Conservation (phyloP, 1,140 invertebrate species). For the Drosophila watanabei region DNA sequence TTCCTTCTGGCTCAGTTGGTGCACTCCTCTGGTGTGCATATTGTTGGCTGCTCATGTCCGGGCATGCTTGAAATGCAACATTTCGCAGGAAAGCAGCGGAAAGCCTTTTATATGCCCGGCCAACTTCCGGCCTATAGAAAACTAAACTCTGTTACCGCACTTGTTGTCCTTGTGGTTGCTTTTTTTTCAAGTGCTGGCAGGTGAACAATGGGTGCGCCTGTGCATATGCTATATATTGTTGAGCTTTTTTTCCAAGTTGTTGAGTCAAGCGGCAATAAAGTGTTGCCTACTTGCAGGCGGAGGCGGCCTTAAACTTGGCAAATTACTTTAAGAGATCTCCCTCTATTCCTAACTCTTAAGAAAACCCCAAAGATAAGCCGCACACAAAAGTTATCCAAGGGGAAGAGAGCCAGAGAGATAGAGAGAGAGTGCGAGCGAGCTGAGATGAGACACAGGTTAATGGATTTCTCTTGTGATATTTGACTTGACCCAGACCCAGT, state of each 20-base stretch:
- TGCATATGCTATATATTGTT: slow-evolving; percentile 65
- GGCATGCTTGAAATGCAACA: slow-evolving; percentile 76
- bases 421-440: no score
- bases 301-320: slow-evolving; percentile 68
- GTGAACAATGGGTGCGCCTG: slow-evolving; percentile 65
- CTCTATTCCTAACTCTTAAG: slow-evolving; percentile 1
- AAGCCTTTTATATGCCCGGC: slow-evolving; percentile 75
- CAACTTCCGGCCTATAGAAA: slow-evolving; percentile 75
- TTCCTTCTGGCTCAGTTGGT: slow-evolving; percentile 27
- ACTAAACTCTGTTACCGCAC: slow-evolving; percentile 53
- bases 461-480: slow-evolving; percentile 82
- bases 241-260: slow-evolving; percentile 27
- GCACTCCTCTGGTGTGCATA: slow-evolving; percentile 42
- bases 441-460: slow-evolving; percentile 61
- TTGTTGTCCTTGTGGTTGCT: slow-evolving; percentile 23
- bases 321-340: slow-evolving; percentile 39
- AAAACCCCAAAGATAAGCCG: slow-evolving; percentile 45
- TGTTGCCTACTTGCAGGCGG: slow-evolving; percentile 52
- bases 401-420: slow-evolving; percentile 35
- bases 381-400: slow-evolving; percentile 49
- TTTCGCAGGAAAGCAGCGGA: slow-evolving; percentile 78
- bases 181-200: slow-evolving; percentile 52
- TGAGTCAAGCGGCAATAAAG: slow-evolving; percentile 56
- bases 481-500: slow-evolving; percentile 53
- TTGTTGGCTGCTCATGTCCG: slow-evolving; percentile 66